A percentile compares a stretch with the other conserved stretches of the same genome.
Evolutionary conservation across 1,140 invertebrate genomes (phyloP).

Genomic region (Grapholita molesta): DNA sequence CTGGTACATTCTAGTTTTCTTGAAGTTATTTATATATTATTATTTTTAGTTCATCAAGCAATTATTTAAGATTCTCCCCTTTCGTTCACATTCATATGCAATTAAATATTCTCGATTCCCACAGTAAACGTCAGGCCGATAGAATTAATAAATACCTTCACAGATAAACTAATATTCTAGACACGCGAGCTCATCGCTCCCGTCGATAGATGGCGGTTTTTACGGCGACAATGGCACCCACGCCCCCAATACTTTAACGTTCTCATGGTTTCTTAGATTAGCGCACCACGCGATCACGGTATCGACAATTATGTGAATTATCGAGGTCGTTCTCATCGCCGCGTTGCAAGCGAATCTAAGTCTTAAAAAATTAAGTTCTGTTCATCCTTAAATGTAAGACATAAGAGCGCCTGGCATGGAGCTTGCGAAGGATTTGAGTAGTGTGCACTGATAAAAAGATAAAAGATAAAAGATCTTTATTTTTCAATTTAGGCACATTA

Average conservation of each 20-base stretch:
- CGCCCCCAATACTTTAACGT: not conserved
- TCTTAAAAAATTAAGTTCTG: not conserved
- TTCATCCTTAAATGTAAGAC: not conserved
- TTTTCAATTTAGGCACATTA: no score
- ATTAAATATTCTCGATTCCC: not conserved
- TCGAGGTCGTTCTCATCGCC: not conserved
- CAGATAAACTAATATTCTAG: not conserved
- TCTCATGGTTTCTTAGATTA: conserved; percentile 3
- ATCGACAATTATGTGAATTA: conserved; percentile 12
- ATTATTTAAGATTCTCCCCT: no score
- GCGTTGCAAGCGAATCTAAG: not conserved
- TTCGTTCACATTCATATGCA: not conserved
- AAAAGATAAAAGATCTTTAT: no score
- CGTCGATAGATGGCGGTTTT: conserved; percentile 7
- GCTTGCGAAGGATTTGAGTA: no score
- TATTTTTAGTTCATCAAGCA: no score
- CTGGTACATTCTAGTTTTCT: no score
- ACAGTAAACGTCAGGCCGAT: not conserved
- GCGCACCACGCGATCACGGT: conserved; percentile 3
- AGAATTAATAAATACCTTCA: not conserved
- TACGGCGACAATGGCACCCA: not conserved
- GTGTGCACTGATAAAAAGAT: no score
- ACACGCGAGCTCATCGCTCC: conserved; percentile 7
- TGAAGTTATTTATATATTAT: no score
- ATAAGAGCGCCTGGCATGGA: not conserved